Base-by-base conservation (phyloP, 2,888 invertebrate species). In the Chironomus riparius region DNA sequence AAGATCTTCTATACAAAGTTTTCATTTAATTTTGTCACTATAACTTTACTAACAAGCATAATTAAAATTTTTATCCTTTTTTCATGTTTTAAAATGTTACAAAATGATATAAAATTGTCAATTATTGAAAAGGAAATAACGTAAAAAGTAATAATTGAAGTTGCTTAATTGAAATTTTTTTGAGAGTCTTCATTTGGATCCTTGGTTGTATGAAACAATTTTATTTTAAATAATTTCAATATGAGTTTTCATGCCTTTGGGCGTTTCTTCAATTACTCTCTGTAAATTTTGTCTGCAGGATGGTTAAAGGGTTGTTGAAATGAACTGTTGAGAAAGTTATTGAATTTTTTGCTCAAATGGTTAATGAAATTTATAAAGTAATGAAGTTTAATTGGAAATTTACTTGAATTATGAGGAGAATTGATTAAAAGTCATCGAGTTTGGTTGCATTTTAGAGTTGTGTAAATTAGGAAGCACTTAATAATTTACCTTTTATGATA, bases 241-340 rank as follows among this genome's bases (percentile, higher is more conserved):
- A 10, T 21, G 3, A 68, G 28, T 6, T 18, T 15, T 61, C 6
- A 15, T 68, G 74, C 74, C 74, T 68, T 72, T 47, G 74, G 74
- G 74, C 74, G 74, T 74, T 47, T 74, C 74, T 68, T 68, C 61
- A 74, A 74, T 74, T 74, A 74, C 15, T 15, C 1, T 7, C 47
- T 65, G 65, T 15, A 62, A 72, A 56, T 61, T 72, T 22, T 61
- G n/a, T n/a, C 28, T 50, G 4, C n/a, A 50, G 15, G 28, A 50
- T 50, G 50, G 4, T 50, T 4, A 50, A 50, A 50, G 50, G 50
- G 56, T 56, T 38, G 38, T 38, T 38, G 38, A 10, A 38, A 38
- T 38, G 38, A 10, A 10, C 7, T 10, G 38, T 10, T 38, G 38
- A 38, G 38, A 10, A 38, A 38, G 10, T 38, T 38, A 38, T 38